A percentile compares a stretch with the other conserved stretches of the same genome.
Evolutionary conservation across 2,888 invertebrate species (phyloP).

Genomic region (Cheilosia variabilis): DNA sequence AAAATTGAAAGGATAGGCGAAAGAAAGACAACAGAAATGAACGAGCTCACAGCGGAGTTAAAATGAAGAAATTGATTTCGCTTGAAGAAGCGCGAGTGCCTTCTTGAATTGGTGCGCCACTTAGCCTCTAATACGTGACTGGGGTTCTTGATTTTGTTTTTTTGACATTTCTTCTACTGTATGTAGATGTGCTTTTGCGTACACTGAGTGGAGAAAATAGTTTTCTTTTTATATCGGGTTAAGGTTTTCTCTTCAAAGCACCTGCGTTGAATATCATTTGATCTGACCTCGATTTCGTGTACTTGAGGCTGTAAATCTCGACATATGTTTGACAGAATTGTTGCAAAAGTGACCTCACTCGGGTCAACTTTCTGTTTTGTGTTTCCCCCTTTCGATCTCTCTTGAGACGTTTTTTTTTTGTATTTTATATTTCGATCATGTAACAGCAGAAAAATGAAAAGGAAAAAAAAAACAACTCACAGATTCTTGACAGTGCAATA

Average conservation of each 20-base stretch:
- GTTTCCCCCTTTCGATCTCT: neutral
- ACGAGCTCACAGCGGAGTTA: slow-evolving; percentile 24
- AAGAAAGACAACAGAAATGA: slow-evolving; percentile 30
- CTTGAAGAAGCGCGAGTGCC: slow-evolving; percentile 27
- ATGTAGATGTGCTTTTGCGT: slow-evolving; percentile 31
- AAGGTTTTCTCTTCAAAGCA: slow-evolving; percentile 58
- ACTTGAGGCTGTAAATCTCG: slow-evolving; percentile 11
- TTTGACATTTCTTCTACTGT: slow-evolving; percentile 29
- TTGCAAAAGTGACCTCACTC: slow-evolving; percentile 47
- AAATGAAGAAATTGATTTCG: slow-evolving; percentile 63
- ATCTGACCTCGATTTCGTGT: slow-evolving; percentile 57
- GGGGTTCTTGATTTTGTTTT: slow-evolving; percentile 45
- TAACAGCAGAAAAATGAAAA: neutral
- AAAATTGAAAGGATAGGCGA: slow-evolving; percentile 14
- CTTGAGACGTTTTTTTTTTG: too few species aligned
- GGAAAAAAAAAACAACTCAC: neutral
- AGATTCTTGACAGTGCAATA: slow-evolving; percentile 47
- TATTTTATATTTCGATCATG: slow-evolving; percentile 8
- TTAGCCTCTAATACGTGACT: slow-evolving; percentile 69
- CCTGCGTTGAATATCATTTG: slow-evolving; percentile 64
- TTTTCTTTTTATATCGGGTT: slow-evolving; percentile 44
- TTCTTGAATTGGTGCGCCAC: slow-evolving; percentile 64
- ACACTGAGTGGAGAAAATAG: slow-evolving; percentile 58
- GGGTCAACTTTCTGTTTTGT: slow-evolving; percentile 52
- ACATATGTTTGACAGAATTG: slow-evolving; percentile 45